Evolutionary conservation across 2,797 vertebrate species (phyloP), one percentile per base, ranked within the genome.

Genomic region (Heliangelus exortis): DNA sequence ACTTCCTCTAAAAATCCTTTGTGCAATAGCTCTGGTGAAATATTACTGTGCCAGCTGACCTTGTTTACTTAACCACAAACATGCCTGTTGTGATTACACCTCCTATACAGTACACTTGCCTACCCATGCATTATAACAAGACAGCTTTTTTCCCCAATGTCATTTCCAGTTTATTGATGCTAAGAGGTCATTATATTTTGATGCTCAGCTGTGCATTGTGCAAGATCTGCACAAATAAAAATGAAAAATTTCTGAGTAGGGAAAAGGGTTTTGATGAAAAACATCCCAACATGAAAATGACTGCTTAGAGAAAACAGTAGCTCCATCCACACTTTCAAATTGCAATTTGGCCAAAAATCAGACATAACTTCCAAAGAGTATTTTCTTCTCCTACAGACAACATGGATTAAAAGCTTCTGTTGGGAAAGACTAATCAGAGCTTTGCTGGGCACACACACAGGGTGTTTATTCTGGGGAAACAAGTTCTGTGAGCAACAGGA

Each of bases 161-260:
- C 50, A 81, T 73, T 92, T 91, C 84, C 50, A 92, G 78, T 95
- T 86, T 74, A 84, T 61, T 90, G 90, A 77, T 87, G 54, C 34
- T 43, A 92, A 94, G 50, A 83, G 33, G 36, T 93, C 83, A 85
- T 87, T 95, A 90, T 78, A 74, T 54, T 93, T 78, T 82, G 86
- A 80, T 88, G 76, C 76, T 94, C 72, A 94, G 82, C 83, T 84
- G 48, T 15, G 26, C 77, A 63, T 62, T 86, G 53, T 88, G 62
- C 84, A 88, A 94, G 77, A 96, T 58, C 41, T 55, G 62, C 76
- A 92, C 61, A 93, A 90, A 93, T 73, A 87, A 53, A 93, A 81
- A 89, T 55, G 53, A 89, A 80, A 92, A 59, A 82, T 48, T 94
- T 90, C 50, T 84, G 45, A 97, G 65, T 6, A 57, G 59, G 33